Evolutionary conservation across 2,888 invertebrate genomes (phyloP), one percentile per base, ranked within the genome.

Genomic region (Eretmocerus hayati): DNA sequence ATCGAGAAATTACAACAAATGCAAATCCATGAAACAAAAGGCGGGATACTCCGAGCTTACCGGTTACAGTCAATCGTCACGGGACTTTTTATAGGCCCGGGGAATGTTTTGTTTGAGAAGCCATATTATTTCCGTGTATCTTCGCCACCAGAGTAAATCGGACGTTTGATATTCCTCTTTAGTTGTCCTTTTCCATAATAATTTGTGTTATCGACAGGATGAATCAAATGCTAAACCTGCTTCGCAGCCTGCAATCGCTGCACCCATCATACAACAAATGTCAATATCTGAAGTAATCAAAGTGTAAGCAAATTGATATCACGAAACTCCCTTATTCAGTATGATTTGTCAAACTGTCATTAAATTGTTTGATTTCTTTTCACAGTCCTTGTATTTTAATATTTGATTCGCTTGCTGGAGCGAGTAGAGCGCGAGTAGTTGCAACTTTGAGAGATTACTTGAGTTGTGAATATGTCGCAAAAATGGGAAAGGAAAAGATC

Each of bases 391-490:
- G 93, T 68, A 92, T 97, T 64, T 75, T 97, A 52, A 89, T 97
- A 65, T 95, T 96, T 72, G 96, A 97, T 74, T 97, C 96, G 0
- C 74, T 97, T 62, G 85, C 87, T 57, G 78, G 78, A 8, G 84
- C 87, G 2, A 85, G 86, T 36, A 78, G 93, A 62, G 81, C 84
- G 31, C 79, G 89, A 52, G 90, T 94, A 16, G 90, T 91, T 16
- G 88, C 90, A 9, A 94, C 91, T 0, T 75, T 96, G 50, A 78
- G 95, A 55, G 95, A 95, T 69, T 96, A 92, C 73, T 77, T 93
- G 46, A 87, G 87, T 45, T 86, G 90, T 65, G 92, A 92, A 76
- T 84, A 87, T 70, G 81, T 84, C 66, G 81, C 83, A 2, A 89
- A 88, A 76, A 77, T 81, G 72, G 78, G 79, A n/a, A 72, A 72